Percentiles rank a stretch among this genome's conserved stretches.
phyloP scores from a whole-genome alignment of 2,888 invertebrate species.

The Caenorhabditis drosophilae region DNA sequence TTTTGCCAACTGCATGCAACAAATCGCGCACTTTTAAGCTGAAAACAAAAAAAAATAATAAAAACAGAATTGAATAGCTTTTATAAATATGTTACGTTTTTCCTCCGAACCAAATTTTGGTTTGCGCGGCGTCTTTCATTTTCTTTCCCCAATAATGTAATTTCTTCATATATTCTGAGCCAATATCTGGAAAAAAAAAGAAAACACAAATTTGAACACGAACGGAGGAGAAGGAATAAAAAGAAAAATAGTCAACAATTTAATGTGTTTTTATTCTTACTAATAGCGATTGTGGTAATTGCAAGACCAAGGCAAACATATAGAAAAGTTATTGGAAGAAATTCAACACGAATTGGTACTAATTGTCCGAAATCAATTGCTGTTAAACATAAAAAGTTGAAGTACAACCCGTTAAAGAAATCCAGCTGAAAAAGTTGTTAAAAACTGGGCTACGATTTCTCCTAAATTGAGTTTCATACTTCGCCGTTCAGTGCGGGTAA shows the following conservation, averaged over 20 bases:
- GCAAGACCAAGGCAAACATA: constrained; percentile 68
- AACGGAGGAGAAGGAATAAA: neutral
- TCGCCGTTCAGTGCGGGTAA: constrained; percentile 66
- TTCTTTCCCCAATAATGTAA: constrained; percentile 66
- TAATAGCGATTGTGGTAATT: constrained; percentile 67
- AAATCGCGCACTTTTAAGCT: constrained; percentile 65
- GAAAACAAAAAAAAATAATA: constrained; percentile 9
- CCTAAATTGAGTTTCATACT: constrained; percentile 11
- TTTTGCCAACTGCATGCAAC: constrained; percentile 67
- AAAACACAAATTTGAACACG: too few relatives aligned
- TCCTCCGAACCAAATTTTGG: constrained; percentile 68
- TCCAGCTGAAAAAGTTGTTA: constrained; percentile 49
- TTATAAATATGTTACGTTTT: constrained; percentile 54
- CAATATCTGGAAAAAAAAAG: constrained; percentile 52
- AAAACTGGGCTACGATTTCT: neutral
- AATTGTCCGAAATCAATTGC: constrained; percentile 68
- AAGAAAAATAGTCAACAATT: too few relatives aligned
- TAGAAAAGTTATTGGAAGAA: constrained; percentile 66
- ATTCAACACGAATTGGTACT: constrained; percentile 62
- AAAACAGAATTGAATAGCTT: neutral
- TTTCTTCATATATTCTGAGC: constrained; percentile 67
- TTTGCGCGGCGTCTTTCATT: constrained; percentile 65
- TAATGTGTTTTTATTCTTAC: too few relatives aligned
- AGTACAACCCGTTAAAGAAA: constrained; percentile 67
- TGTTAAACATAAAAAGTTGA: constrained; percentile 66